A percentile compares a stretch with the other conserved stretches of the same genome.
Conservation (phyloP, 2,797 vertebrate genomes). For the Amazonetta brasiliensis region DNA sequence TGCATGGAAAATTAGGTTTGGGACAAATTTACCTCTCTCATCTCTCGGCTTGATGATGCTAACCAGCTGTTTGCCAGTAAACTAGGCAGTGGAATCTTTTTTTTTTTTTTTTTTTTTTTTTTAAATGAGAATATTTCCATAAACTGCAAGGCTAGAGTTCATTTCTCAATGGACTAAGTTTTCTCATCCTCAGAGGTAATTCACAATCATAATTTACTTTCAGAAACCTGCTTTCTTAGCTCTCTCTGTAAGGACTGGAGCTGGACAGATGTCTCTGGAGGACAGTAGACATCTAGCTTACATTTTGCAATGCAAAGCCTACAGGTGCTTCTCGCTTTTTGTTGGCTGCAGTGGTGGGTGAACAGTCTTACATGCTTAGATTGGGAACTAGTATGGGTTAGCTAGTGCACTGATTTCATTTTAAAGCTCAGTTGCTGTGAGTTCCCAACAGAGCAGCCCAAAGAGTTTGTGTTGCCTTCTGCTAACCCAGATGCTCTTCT, state of each 20-base stretch:
- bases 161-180: neutral
- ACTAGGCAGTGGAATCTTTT: neutral
- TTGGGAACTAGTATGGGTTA: neutral
- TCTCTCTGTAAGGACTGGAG: neutral
- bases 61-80: neutral
- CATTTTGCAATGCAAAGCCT: neutral
- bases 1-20: neutral
- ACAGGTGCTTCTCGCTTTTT: neutral
- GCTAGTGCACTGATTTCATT: rapidly evolving
- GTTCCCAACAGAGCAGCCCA: neutral
- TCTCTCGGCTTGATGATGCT: neutral
- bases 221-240: neutral
- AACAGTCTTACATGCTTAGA: rapidly evolving
- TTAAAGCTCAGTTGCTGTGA: neutral
- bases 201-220: neutral
- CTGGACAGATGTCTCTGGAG: neutral
- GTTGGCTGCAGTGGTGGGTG: neutral
- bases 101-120: too few relatives aligned
- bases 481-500: neutral
- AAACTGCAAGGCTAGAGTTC: neutral
- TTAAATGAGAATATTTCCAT: neutral
- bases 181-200: neutral
- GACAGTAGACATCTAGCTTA: neutral
- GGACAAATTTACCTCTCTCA: neutral
- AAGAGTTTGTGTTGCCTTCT: neutral